A percentile compares a stretch with the other conserved stretches of the same genome.
phyloP scores from a whole-genome alignment of 2,113 vertebrate species.

The Prunella fulvescens region DNA sequence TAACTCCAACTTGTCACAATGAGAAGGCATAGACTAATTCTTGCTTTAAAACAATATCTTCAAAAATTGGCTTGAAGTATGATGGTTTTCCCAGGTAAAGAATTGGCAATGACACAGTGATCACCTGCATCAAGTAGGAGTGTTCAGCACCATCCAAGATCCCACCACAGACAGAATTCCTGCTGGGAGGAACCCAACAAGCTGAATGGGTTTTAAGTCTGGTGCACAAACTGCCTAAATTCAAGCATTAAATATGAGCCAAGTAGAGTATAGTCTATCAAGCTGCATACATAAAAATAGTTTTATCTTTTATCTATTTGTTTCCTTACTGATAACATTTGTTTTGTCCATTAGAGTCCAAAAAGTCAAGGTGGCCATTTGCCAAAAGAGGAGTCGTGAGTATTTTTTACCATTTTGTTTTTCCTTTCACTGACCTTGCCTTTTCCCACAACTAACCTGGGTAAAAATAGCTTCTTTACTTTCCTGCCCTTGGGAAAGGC shows the following conservation, averaged over 20 bases:
- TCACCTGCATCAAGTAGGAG: neutral
- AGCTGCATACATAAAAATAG: neutral
- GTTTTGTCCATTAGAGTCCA: conserved; percentile 76
- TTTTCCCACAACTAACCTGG: neutral
- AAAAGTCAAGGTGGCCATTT: conserved; percentile 92
- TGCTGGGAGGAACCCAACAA: neutral
- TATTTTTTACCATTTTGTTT: conserved; percentile 3
- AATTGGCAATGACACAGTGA: neutral
- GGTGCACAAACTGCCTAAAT: neutral
- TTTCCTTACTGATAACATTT: neutral
- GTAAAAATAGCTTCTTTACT: neutral
- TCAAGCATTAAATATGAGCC: neutral
- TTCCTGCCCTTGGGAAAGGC: neutral
- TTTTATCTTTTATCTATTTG: neutral
- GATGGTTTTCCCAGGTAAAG: neutral
- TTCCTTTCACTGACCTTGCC: neutral
- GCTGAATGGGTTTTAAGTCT: neutral
- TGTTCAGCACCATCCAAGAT: neutral
- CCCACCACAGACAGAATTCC: neutral
- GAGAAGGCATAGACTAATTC: neutral
- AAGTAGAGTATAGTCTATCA: neutral
- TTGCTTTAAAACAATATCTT: neutral
- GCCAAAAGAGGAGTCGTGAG: conserved; percentile 78
- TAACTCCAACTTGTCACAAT: neutral
- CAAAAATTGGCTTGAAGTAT: neutral